These are phyloP conservation scores for Seira ritae DNA, from an alignment of 2,888 invertebrate genomes.

Conservation along the genomic window DNA sequence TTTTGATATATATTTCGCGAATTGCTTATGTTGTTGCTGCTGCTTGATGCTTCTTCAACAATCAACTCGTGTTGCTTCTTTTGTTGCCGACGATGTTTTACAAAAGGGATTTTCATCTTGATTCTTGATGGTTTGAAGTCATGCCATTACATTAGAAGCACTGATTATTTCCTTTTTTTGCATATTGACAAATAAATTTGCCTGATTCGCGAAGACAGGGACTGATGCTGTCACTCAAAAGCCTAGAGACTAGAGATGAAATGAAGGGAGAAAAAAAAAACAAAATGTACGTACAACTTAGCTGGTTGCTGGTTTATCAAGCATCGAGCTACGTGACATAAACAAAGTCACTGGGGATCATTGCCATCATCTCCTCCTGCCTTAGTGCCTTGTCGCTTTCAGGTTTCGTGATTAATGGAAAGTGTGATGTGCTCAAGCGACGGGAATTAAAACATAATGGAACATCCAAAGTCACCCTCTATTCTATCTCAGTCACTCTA, in stretches of 20 bases:
- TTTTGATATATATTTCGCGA: background rate
- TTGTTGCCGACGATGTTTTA: background rate
- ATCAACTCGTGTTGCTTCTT: background rate
- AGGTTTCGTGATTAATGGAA: no score
- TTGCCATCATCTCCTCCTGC: background rate
- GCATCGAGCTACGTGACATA: slow-evolving; percentile 14
- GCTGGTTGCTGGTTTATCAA: background rate
- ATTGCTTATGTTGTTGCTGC: background rate
- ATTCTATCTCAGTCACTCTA: no score
- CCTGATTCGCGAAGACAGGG: background rate
- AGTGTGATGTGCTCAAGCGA: no score
- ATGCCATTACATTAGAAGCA: no score
- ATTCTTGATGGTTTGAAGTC: background rate
- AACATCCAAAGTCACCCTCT: no score
- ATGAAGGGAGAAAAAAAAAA: no score
- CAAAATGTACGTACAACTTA: background rate
- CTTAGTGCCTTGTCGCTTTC: no score
- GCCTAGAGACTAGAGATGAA: background rate
- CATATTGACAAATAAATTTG: slow-evolving; percentile 2
- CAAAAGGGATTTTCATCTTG: background rate
- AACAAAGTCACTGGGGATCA: slow-evolving; percentile 28
- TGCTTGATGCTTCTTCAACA: no score
- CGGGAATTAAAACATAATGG: no score
- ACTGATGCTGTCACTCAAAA: slow-evolving; percentile 3
- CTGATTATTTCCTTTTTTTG: no score